phyloP scores from a whole-genome alignment of 2,888 invertebrate species.

The Lasioglossum pauxillum region DNA sequence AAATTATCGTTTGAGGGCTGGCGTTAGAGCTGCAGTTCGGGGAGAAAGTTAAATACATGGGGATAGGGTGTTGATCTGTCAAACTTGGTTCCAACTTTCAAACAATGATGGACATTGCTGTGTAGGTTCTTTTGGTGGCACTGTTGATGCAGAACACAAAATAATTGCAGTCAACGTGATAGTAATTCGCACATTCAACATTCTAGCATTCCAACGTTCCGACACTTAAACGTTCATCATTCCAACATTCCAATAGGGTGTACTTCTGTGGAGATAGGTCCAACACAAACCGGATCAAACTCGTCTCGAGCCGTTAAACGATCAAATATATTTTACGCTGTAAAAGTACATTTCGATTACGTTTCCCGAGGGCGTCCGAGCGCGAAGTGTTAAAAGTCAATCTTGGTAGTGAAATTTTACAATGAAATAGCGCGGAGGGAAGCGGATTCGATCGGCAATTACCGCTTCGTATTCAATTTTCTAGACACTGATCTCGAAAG shows the following conservation, averaged over 20 bases:
- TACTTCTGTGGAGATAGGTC: too few species aligned
- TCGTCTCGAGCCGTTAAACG: neutral
- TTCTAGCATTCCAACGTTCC: neutral
- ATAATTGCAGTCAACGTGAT: too few species aligned
- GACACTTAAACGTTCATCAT: too few species aligned
- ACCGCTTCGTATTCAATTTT: slow-evolving; percentile 17
- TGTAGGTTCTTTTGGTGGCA: neutral
- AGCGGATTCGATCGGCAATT: slow-evolving; percentile 13
- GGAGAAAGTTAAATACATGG: neutral
- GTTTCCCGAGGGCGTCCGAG: neutral
- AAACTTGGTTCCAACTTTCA: neutral
- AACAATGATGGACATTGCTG: neutral
- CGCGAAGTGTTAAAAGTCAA: neutral
- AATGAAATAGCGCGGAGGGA: neutral
- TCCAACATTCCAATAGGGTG: neutral
- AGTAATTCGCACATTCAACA: neutral
- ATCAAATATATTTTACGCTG: neutral
- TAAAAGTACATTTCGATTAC: neutral
- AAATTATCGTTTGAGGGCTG: neutral
- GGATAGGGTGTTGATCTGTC: neutral
- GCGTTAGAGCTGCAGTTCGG: neutral
- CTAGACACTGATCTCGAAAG: slow-evolving; percentile 19
- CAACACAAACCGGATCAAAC: too few species aligned
- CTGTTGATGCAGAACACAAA: neutral
- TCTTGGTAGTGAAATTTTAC: neutral